Evolutionary conservation across 1,140 invertebrate genomes (phyloP).

Genomic region (Bombus confusus): DNA sequence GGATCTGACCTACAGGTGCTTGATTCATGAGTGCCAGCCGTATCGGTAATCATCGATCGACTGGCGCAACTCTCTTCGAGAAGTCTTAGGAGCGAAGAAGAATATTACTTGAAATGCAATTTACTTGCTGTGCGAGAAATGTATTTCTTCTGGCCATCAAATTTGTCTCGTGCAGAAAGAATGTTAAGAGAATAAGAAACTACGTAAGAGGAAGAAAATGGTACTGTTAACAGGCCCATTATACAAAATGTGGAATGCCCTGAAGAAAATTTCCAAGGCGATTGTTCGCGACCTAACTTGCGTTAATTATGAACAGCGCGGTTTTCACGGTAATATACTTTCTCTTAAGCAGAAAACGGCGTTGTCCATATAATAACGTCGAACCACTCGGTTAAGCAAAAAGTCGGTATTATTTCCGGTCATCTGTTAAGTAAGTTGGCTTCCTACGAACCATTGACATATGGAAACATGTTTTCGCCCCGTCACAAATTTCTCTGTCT

Average conservation of each 20-base stretch:
- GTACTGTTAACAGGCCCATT: background rate
- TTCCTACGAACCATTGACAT: constrained; percentile 53
- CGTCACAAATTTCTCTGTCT: constrained; percentile 13
- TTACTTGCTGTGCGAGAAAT: background rate
- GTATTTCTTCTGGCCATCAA: background rate
- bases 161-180: background rate
- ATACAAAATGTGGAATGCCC: constrained; percentile 1
- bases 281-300: background rate
- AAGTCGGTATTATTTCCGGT: constrained; percentile 52
- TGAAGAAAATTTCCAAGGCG: background rate
- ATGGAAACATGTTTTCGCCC: constrained; percentile 30
- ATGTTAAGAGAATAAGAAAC: background rate
- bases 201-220: background rate
- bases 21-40: constrained; percentile 41
- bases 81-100: constrained; percentile 17
- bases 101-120: constrained; percentile 6
- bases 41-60: constrained; percentile 48
- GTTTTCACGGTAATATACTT: constrained; percentile 27
- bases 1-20: constrained; percentile 35
- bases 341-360: constrained; percentile 3
- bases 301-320: constrained; percentile 6
- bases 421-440: constrained; percentile 44
- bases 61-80: constrained; percentile 25
- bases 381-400: background rate
- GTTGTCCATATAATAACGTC: background rate